Evolutionary conservation across 2,113 vertebrate species (phyloP).

Genomic region (Zosterops lateralis): DNA sequence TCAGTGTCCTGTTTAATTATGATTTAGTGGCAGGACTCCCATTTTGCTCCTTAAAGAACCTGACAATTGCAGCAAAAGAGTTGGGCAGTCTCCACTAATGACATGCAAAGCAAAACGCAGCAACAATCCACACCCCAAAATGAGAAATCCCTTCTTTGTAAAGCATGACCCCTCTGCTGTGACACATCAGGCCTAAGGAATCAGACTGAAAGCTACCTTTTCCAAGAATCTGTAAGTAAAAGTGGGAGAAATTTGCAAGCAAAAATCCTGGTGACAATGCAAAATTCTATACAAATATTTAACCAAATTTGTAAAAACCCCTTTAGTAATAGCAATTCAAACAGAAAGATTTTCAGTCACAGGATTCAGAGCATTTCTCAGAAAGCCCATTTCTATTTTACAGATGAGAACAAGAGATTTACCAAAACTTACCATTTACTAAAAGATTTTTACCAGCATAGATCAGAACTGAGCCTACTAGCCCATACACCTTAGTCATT

Average conservation of each 20-base stretch:
- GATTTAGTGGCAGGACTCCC: background rate
- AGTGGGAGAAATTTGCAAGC: background rate
- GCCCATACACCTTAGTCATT: background rate
- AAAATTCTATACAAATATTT: background rate
- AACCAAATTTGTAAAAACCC: background rate
- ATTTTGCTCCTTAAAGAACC: background rate
- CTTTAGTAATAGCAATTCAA: background rate
- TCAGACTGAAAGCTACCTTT: background rate
- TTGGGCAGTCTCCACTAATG: background rate
- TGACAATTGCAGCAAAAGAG: background rate
- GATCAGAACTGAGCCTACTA: background rate
- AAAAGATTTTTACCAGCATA: background rate
- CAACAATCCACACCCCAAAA: background rate
- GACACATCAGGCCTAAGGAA: background rate
- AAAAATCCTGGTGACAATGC: background rate
- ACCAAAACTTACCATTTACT: background rate
- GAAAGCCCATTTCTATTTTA: background rate
- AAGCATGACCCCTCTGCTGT: background rate
- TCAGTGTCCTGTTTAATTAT: background rate
- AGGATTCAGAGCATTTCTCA: background rate
- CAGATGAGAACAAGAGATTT: background rate
- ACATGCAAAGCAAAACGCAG: background rate
- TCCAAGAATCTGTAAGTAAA: background rate
- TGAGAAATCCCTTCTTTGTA: background rate
- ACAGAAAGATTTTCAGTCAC: background rate